phyloP scores from a whole-genome alignment of 2,797 vertebrate species.

The Lacerta agilis region DNA sequence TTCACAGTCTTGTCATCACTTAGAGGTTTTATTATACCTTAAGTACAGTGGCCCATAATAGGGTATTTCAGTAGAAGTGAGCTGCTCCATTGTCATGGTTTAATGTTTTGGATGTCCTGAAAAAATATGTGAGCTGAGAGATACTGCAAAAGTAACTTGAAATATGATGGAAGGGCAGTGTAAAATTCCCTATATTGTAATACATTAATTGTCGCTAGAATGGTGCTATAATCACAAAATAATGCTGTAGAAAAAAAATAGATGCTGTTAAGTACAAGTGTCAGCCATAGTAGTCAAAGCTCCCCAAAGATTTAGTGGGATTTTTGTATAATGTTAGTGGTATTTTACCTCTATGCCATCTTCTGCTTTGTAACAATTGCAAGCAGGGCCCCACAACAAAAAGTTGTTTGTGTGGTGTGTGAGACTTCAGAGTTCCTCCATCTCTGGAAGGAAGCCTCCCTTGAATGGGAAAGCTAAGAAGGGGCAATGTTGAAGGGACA shows the following conservation, averaged over 20 bases:
- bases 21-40: not conserved
- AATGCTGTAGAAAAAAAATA: not conserved
- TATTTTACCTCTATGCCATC: not conserved
- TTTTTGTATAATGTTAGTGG: not conserved
- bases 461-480: not conserved
- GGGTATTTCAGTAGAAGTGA: not conserved
- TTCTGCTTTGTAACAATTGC: not conserved
- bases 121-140: not conserved
- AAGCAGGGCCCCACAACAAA: not conserved
- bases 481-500: not conserved
- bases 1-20: slow-evolving; percentile 10
- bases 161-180: not conserved
- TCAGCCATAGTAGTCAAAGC: not conserved
- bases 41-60: not conserved
- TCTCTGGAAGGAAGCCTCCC: too few species aligned
- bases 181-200: not conserved
- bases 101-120: not conserved
- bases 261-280: not conserved
- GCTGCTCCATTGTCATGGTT: not conserved
- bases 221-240: not conserved
- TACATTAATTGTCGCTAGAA: not conserved
- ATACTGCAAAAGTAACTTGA: not conserved
- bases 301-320: not conserved
- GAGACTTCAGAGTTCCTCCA: not conserved
- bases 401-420: not conserved